phyloP scores from a whole-genome alignment of 2,888 invertebrate genomes.

The Eupithecia dodoneata region DNA sequence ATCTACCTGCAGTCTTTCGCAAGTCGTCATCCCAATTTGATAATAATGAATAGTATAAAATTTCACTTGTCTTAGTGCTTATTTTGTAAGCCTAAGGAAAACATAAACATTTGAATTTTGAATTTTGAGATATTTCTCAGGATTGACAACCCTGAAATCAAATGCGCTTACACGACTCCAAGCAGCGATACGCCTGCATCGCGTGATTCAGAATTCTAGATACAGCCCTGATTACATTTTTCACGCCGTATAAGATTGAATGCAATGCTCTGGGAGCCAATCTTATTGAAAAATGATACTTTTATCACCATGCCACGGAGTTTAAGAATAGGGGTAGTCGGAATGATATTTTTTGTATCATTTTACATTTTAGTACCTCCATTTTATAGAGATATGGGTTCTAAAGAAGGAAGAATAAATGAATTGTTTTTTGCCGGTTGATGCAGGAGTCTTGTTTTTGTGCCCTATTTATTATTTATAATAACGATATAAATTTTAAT shows the following conservation, averaged over 20 bases:
- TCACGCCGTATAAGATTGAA: slow-evolving; percentile 11
- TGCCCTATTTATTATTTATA: not conserved
- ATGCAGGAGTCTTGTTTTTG: not conserved
- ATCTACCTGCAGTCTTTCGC: no score
- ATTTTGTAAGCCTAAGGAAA: no score
- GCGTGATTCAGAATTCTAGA: slow-evolving; percentile 12
- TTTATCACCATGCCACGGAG: not conserved
- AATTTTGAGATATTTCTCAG: not conserved
- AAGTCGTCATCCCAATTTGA: no score
- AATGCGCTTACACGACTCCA: slow-evolving; percentile 16
- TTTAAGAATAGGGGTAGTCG: no score
- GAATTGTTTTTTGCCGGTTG: not conserved
- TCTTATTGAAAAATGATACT: slow-evolving; percentile 8
- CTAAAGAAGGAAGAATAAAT: not conserved
- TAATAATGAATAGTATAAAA: no score
- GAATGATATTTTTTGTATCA: not conserved
- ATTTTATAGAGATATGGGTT: not conserved
- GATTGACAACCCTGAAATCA: slow-evolving; percentile 5
- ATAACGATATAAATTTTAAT: not conserved
- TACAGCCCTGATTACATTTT: slow-evolving; percentile 18
- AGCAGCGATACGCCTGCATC: slow-evolving; percentile 14
- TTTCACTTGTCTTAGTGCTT: no score
- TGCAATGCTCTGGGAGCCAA: slow-evolving; percentile 9
- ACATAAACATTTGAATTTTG: no score
- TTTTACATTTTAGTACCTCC: not conserved